phyloP scores from a whole-genome alignment of 2,888 invertebrate genomes.

The Acrobasis suavella region DNA sequence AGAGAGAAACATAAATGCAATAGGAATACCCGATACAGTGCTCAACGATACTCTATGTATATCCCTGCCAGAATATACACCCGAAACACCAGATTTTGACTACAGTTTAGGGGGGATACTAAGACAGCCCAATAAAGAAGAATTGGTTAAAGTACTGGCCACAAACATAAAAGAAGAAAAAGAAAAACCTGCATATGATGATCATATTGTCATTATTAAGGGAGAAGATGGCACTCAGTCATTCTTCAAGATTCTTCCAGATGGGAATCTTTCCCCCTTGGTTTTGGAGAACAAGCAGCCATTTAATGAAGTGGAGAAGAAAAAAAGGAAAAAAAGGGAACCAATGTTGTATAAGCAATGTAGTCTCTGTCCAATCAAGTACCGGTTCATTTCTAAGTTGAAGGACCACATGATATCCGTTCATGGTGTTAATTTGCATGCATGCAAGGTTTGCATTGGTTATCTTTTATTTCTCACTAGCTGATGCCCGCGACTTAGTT shows the following conservation, averaged over 20 bases:
- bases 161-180: constrained; percentile 24
- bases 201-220: constrained; percentile 50
- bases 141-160: constrained; percentile 10
- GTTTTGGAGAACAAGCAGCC: constrained; percentile 32
- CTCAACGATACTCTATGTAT: constrained; percentile 51
- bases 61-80: constrained; percentile 45
- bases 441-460: constrained; percentile 59
- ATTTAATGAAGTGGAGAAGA: constrained; percentile 30
- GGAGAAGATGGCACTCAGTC: constrained; percentile 44
- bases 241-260: constrained; percentile 41
- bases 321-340: constrained; percentile 52
- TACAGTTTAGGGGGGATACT: constrained; percentile 48
- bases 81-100: constrained; percentile 43
- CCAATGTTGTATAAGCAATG: constrained; percentile 60
- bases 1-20: constrained; percentile 41
- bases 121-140: neutral
- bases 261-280: constrained; percentile 37
- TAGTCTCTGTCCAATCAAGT: constrained; percentile 59
- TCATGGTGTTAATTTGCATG: constrained; percentile 59
- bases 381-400: constrained; percentile 64
- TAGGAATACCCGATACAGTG: constrained; percentile 42
- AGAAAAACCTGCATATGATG: constrained; percentile 37
- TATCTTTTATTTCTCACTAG: neutral
- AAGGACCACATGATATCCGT: constrained; percentile 63
- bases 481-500: too few relatives aligned